These are phyloP conservation scores for Ctenosaura bakeri DNA, from an alignment of 2,797 vertebrate species.

Conservation along the genomic window DNA sequence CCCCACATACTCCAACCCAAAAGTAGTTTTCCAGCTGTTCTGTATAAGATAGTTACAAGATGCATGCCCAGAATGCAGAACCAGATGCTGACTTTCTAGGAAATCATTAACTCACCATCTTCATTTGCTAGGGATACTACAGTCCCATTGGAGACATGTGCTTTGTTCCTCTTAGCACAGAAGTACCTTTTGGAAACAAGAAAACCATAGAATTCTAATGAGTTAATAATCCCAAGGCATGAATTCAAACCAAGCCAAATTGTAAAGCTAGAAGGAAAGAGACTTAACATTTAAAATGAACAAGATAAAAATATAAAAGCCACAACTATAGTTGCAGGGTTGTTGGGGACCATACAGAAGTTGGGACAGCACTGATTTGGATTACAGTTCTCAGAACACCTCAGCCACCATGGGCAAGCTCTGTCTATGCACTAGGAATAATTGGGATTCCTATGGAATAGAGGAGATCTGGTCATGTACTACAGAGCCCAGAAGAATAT, in stretches of 20 bases:
- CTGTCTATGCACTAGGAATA: not conserved
- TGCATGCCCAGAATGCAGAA: not conserved
- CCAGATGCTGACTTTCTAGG: not conserved
- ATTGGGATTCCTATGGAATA: not conserved
- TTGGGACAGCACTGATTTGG: no score
- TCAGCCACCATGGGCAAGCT: no score
- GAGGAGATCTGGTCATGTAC: not conserved
- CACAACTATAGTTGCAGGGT: not conserved
- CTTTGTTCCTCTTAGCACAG: constrained; percentile 12
- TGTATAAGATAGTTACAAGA: not conserved
- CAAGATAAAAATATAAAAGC: not conserved
- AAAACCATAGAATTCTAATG: not conserved
- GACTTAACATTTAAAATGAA: not conserved
- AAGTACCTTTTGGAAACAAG: constrained; percentile 20
- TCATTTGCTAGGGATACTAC: not conserved
- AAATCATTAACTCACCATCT: constrained; percentile 29
- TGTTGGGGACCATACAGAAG: not conserved
- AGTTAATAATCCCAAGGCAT: not conserved
- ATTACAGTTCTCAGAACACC: no score
- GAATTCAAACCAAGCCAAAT: not conserved
- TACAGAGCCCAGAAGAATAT: not conserved
- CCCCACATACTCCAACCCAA: not conserved
- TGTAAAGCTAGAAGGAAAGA: not conserved
- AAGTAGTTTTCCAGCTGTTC: not conserved
- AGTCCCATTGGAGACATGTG: not conserved